phyloP scores from a whole-genome alignment of 2,888 invertebrate species.

The Dolomedes plantarius region DNA sequence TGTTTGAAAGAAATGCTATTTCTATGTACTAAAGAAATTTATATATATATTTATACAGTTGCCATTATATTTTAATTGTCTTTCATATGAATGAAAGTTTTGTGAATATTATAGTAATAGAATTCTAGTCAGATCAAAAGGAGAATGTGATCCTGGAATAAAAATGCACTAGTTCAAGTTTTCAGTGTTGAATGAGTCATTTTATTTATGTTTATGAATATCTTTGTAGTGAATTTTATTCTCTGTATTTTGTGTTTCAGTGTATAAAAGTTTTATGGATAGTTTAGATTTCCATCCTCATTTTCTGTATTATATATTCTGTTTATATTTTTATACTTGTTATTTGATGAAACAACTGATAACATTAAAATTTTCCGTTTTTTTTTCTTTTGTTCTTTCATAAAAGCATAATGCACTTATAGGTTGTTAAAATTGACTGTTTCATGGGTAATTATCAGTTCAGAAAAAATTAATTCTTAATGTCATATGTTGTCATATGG shows the following conservation, averaged over 20 bases:
- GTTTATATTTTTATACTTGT: not conserved
- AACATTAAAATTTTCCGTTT: too few relatives aligned
- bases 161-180: constrained; percentile 31
- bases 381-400: not conserved
- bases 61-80: constrained; percentile 1
- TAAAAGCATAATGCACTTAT: too few relatives aligned
- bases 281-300: constrained; percentile 16
- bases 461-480: not conserved
- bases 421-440: too few relatives aligned
- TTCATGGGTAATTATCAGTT: not conserved
- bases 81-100: constrained; percentile 6
- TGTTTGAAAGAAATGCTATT: not conserved
- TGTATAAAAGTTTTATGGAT: constrained; percentile 33
- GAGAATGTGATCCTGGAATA: constrained; percentile 9
- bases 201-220: constrained; percentile 53
- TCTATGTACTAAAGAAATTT: not conserved
- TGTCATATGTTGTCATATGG: not conserved
- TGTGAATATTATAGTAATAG: not conserved
- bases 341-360: not conserved
- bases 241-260: constrained; percentile 8
- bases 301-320: not conserved
- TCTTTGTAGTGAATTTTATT: constrained; percentile 28
- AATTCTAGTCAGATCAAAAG: constrained; percentile 49
- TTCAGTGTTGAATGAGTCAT: constrained; percentile 39
- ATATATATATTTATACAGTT: constrained; percentile 7